Base-by-base conservation (phyloP, 1,140 invertebrate species). In the Lycorma delicatula region DNA sequence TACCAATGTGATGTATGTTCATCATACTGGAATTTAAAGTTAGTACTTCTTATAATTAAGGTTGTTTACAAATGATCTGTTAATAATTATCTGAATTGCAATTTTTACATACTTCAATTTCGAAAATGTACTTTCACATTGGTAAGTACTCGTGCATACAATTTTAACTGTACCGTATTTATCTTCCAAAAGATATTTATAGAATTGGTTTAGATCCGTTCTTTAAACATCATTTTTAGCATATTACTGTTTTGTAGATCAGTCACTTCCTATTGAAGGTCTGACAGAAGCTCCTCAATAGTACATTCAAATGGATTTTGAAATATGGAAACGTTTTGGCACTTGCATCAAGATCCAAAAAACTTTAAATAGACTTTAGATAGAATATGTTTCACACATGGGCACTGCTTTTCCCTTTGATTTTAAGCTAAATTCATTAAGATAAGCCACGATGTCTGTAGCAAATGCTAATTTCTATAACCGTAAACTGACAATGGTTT, bases 401-500 rank as follows among this genome's bases (percentile, higher is more conserved):
- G n/a, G n/a, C n/a, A n/a, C n/a, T n/a, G n/a, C 41, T 62, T 62
- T 51, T 41, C 53, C 53, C 31, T 55, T 23, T 4, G 41, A 34
- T 53, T 53, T 31, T n/a, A 56, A 20, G 28, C 53, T 56, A 20
- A 58, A 23, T n/a, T 6, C 3, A n/a, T 52, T 58, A 12, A 56
- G 16, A 13, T 49, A 5, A 3, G 9, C 46, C 25, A 27, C 29
- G 11, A 56, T 18, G 31, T 58, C 56, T 16, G 36, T 29, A 11
- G 53, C 3, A 44, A 58, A 58, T 27, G 25, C 27, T 25, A 58
- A 53, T 18, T 58, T 44, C 28, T 22, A 52, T 25, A 52, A 4
- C 55, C 60, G 61, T 46, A 60, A 72, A 71, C 54, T 68, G 61
- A 20, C 64, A 59, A 57, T 68, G 64, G 36, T 64, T 66, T 25